phyloP scores from a whole-genome alignment of 2,797 vertebrate genomes.

The Sebastes hubbsi region DNA sequence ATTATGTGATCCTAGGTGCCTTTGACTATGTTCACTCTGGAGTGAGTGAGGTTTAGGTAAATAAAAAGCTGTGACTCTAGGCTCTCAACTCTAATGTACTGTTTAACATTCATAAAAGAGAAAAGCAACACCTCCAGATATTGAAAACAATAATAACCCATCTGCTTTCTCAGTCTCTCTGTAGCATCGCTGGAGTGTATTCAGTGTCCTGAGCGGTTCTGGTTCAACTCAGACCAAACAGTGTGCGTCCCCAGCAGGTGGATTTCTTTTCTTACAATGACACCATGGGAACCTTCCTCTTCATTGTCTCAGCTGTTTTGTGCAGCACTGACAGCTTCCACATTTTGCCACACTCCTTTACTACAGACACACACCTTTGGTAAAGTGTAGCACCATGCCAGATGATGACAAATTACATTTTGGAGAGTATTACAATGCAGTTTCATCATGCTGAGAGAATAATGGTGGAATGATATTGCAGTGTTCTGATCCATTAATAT shows the following conservation, averaged over 20 bases:
- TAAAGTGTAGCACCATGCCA: neutral
- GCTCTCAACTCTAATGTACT: neutral
- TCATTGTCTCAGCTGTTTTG: slow-evolving; percentile 48
- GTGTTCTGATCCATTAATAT: neutral
- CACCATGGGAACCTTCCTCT: slow-evolving; percentile 53
- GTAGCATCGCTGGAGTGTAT: slow-evolving; percentile 51
- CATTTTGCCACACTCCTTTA: slow-evolving; percentile 46
- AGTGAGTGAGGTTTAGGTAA: neutral
- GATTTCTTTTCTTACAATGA: slow-evolving; percentile 51
- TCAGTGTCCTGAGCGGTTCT: slow-evolving; percentile 52
- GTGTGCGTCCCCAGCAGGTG: slow-evolving; percentile 50
- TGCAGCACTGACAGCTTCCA: slow-evolving; percentile 46
- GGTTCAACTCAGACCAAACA: slow-evolving; percentile 53
- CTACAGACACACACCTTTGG: slow-evolving; percentile 41
- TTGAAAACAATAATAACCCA: neutral
- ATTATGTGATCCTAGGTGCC: neutral
- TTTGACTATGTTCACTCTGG: slow-evolving; percentile 34
- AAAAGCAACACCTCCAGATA: neutral
- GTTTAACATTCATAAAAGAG: neutral
- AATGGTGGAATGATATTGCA: neutral
- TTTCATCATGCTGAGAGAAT: neutral
- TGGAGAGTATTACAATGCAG: neutral
- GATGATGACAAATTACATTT: neutral
- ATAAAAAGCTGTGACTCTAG: neutral
- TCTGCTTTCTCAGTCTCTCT: neutral